A percentile compares a stretch with the other conserved stretches of the same genome.
Evolutionary conservation across 2,113 vertebrate species (phyloP).

Genomic region (Azemiops feae): DNA sequence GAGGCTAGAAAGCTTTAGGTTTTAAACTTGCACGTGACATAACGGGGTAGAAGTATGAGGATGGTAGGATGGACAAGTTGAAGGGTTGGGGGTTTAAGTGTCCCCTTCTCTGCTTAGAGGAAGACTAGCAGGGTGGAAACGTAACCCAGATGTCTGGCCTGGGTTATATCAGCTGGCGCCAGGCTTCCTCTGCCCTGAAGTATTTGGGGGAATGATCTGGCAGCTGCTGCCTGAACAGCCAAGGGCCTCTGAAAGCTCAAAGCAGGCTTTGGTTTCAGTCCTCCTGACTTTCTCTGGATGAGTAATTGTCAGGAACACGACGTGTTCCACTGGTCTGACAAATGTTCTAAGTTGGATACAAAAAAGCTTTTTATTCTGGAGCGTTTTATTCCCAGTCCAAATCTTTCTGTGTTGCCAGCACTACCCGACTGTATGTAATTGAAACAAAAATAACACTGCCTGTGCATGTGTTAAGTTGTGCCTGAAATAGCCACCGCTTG

Average conservation of each 20-base stretch:
- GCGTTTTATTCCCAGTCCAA: neutral
- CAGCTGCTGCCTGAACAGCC: neutral
- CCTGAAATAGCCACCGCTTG: neutral
- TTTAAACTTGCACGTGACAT: neutral
- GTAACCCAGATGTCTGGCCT: neutral
- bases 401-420: neutral
- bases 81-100: neutral
- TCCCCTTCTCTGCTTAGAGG: neutral
- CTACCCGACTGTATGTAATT: neutral
- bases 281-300: neutral
- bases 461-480: neutral
- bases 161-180: neutral
- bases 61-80: neutral
- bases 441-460: neutral
- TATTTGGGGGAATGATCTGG: neutral
- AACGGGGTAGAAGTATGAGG: neutral
- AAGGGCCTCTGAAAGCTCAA: neutral
- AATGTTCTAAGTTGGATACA: neutral
- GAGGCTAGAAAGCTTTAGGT: neutral
- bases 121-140: neutral
- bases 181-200: neutral
- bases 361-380: neutral
- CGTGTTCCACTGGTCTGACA: neutral
- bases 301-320: neutral
- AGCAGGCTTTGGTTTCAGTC: neutral